Evolutionary conservation across 1,140 invertebrate species (phyloP).

Genomic region (Drosophila grimshawi): DNA sequence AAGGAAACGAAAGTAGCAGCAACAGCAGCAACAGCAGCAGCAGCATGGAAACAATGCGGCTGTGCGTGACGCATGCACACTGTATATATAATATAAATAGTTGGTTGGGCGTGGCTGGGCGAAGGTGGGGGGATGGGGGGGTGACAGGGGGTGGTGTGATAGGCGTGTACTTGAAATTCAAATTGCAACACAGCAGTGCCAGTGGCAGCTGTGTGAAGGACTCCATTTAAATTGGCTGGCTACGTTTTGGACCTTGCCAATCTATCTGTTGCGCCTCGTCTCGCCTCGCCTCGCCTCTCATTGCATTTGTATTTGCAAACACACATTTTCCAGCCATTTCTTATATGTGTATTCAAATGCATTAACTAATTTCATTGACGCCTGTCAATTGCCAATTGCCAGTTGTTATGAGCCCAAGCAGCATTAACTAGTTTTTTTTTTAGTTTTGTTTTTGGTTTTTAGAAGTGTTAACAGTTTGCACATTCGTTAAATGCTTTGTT

Average conservation of each 20-base stretch:
- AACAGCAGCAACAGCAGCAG: not conserved
- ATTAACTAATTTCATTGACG: too few species aligned
- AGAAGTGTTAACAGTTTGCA: not conserved
- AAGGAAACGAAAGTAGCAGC: not conserved
- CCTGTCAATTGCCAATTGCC: too few species aligned
- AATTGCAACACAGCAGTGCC: constrained; percentile 63
- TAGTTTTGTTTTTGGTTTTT: not conserved
- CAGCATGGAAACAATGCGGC: constrained; percentile 36
- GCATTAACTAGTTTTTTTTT: constrained; percentile 1
- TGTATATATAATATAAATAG: constrained; percentile 16
- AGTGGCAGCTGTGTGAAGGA: not conserved
- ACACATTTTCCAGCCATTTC: too few species aligned
- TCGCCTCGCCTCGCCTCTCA: too few species aligned
- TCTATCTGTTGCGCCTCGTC: too few species aligned
- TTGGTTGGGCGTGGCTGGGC: not conserved
- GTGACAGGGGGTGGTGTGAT: not conserved
- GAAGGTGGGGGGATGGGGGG: not conserved
- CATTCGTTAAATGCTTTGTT: constrained; percentile 29
- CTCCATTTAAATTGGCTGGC: too few species aligned
- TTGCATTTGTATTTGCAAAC: too few species aligned
- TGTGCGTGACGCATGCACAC: constrained; percentile 39
- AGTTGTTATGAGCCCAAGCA: too few species aligned
- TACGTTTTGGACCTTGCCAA: too few species aligned
- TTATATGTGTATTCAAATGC: too few species aligned
- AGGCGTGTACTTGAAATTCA: constrained; percentile 70